Evolutionary conservation across 1,140 invertebrate species (phyloP).

Genomic region (Caenorhabditis latens): DNA sequence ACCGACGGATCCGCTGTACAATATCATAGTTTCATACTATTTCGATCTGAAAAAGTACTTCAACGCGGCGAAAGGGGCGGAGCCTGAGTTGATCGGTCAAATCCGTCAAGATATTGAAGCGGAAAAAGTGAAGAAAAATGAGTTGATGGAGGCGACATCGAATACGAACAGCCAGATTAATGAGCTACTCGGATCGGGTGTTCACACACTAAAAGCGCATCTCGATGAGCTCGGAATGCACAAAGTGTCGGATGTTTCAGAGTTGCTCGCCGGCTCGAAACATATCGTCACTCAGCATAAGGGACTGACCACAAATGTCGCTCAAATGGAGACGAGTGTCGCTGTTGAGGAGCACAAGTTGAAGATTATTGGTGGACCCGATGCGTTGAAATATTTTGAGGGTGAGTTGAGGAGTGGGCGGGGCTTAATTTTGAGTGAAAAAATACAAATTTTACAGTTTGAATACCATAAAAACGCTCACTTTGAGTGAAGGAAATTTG

Average conservation of each 20-base stretch:
- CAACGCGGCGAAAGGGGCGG: not conserved
- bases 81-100: not conserved
- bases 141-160: not conserved
- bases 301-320: not conserved
- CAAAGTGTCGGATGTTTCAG: not conserved
- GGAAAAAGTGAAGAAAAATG: not conserved
- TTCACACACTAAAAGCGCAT: not conserved
- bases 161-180: not conserved
- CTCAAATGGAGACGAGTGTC: not conserved
- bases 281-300: slow-evolving; percentile 31
- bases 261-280: slow-evolving; percentile 12
- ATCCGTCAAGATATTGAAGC: not conserved
- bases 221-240: slow-evolving; percentile 28
- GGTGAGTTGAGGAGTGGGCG: not conserved
- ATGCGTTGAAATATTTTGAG: not conserved
- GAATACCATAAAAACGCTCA: no score
- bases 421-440: not conserved
- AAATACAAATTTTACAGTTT: not conserved
- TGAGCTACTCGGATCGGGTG: not conserved
- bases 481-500: no score
- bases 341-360: slow-evolving; percentile 26
- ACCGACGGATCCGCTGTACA: slow-evolving; percentile 8
- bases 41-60: slow-evolving; percentile 7
- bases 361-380: not conserved
- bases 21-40: slow-evolving; percentile 23